These are phyloP conservation scores for Halesus radiatus DNA, from an alignment of 1,140 invertebrate genomes.

Conservation along the genomic window DNA sequence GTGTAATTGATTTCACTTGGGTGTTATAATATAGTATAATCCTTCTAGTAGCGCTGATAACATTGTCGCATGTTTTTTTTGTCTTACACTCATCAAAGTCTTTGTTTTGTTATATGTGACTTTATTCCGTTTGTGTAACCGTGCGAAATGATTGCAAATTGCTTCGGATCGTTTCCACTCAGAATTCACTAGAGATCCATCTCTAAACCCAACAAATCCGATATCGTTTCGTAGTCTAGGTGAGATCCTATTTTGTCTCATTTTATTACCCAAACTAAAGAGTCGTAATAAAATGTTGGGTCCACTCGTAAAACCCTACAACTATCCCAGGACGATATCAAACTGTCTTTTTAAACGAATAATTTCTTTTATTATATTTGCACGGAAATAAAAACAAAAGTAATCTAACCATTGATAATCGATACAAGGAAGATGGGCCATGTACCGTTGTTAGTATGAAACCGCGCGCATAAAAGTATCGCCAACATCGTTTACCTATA, in stretches of 20 bases:
- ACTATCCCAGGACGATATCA: neutral
- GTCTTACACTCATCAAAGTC: too few relatives aligned
- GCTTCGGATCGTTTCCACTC: neutral
- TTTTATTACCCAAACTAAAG: conserved; percentile 7
- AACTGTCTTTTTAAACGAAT: neutral
- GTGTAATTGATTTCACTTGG: too few relatives aligned
- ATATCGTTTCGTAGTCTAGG: conserved; percentile 1
- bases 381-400: neutral
- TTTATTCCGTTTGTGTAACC: neutral
- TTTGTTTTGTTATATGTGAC: neutral
- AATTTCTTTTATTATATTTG: neutral
- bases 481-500: too few relatives aligned
- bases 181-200: conserved; percentile 4
- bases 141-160: conserved; percentile 9
- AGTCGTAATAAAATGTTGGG: conserved; percentile 9
- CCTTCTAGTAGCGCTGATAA: too few relatives aligned
- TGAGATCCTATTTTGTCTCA: neutral
- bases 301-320: neutral
- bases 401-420: too few relatives aligned
- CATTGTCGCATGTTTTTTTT: too few relatives aligned
- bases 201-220: neutral
- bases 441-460: too few relatives aligned
- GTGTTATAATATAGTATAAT: too few relatives aligned
- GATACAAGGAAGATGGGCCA: too few relatives aligned
- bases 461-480: too few relatives aligned